Evolutionary conservation across 2,797 vertebrate species (phyloP).

Genomic region (Clarias fuscus): DNA sequence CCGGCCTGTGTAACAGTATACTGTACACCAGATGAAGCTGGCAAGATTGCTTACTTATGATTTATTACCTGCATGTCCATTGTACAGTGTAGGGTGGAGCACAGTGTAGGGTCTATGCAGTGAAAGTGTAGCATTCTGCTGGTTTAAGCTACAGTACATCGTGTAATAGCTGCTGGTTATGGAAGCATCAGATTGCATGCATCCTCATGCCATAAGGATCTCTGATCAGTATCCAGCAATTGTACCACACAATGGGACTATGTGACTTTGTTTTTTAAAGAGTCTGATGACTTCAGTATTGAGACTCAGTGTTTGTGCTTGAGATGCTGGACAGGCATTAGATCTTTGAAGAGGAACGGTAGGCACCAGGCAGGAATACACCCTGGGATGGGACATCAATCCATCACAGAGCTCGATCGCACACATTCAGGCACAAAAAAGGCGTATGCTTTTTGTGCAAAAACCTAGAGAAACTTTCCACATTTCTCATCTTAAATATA

Average conservation of each 20-base stretch:
- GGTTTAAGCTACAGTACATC: background rate
- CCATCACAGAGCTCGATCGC: background rate
- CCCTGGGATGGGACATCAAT: background rate
- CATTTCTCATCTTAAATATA: background rate
- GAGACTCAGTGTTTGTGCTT: background rate
- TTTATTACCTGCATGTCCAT: background rate
- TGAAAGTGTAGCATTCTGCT: background rate
- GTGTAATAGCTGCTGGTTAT: slow-evolving; percentile 26
- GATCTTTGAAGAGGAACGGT: background rate
- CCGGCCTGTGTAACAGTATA: background rate
- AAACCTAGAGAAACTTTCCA: background rate
- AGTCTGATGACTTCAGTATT: background rate
- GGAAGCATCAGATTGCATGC: slow-evolving; percentile 31
- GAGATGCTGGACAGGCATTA: background rate
- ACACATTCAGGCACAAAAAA: background rate
- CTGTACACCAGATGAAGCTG: background rate
- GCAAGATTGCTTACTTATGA: background rate
- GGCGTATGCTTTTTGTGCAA: background rate
- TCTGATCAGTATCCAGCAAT: background rate
- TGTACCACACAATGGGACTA: background rate
- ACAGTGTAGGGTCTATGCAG: background rate
- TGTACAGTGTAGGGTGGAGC: background rate
- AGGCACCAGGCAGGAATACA: background rate
- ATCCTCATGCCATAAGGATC: slow-evolving; percentile 25
- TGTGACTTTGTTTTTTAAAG: background rate